Evolutionary conservation across 2,797 vertebrate species (phyloP).

Genomic region (Sebastolobus altivelis): DNA sequence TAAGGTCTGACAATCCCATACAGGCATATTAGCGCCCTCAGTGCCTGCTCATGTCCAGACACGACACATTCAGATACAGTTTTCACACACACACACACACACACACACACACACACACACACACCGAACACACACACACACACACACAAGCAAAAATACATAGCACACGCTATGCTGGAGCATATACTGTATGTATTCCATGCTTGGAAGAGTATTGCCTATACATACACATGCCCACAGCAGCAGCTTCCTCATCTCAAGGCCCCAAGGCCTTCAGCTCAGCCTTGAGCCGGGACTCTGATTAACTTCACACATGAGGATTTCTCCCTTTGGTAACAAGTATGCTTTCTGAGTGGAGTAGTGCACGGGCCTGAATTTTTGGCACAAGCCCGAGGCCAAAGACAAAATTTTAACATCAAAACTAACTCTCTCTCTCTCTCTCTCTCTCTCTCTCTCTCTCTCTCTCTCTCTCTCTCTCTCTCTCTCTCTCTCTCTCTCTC

Average conservation of each 20-base stretch:
- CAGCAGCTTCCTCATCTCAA: conserved; percentile 26
- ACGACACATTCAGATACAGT: neutral
- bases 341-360: neutral
- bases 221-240: conserved; percentile 6
- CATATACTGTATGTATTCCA: conserved; percentile 7
- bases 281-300: conserved; percentile 19
- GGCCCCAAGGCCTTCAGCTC: neutral
- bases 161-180: neutral
- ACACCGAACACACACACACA: neutral
- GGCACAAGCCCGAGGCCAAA: neutral
- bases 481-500: neutral
- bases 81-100: neutral
- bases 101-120: neutral
- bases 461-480: neutral
- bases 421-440: neutral
- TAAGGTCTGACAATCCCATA: neutral
- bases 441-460: no score
- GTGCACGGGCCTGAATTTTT: neutral
- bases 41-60: conserved; percentile 21
- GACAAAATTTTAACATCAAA: conserved; percentile 6
- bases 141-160: neutral
- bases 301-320: conserved; percentile 15
- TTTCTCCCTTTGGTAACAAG: conserved; percentile 17
- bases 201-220: conserved; percentile 36
- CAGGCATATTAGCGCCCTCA: conserved; percentile 20